A percentile compares a stretch with the other conserved stretches of the same genome.
phyloP scores from a whole-genome alignment of 2,113 vertebrate genomes.

The Condylura cristata region DNA sequence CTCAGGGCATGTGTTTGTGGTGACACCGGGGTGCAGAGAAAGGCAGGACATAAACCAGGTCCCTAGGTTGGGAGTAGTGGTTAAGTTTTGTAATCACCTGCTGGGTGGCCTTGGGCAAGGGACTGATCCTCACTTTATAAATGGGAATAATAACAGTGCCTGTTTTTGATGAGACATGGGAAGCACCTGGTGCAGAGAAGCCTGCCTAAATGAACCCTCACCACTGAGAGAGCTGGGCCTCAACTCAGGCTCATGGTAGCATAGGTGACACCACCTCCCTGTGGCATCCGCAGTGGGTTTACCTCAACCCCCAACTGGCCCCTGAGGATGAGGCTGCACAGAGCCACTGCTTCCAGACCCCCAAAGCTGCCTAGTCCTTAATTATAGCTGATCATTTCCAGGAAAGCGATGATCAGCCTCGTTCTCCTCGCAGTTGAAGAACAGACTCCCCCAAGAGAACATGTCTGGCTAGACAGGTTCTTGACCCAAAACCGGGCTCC shows the following conservation, averaged over 20 bases:
- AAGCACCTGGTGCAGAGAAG: neutral
- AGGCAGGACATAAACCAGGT: neutral
- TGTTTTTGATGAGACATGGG: neutral
- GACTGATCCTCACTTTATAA: neutral
- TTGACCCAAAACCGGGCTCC: neutral
- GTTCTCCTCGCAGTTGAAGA: neutral
- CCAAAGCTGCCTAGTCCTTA: neutral
- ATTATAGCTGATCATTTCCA: neutral
- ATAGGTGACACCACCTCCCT: neutral
- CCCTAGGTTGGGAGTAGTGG: neutral
- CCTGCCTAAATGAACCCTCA: neutral
- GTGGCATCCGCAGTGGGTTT: neutral
- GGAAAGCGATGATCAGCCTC: neutral
- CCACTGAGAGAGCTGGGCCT: neutral
- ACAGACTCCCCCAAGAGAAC: neutral
- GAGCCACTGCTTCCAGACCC: neutral
- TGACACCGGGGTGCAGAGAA: neutral
- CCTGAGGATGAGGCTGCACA: fast-evolving
- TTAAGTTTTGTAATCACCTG: neutral
- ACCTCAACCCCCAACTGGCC: neutral
- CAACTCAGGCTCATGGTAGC: neutral
- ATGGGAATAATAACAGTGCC: neutral
- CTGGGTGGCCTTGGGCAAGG: neutral
- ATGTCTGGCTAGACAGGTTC: neutral
- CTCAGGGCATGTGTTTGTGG: no score